These are phyloP conservation scores for Peromyscus melanophrys DNA, from an alignment of 2,797 vertebrate species.

Conservation along the genomic window DNA sequence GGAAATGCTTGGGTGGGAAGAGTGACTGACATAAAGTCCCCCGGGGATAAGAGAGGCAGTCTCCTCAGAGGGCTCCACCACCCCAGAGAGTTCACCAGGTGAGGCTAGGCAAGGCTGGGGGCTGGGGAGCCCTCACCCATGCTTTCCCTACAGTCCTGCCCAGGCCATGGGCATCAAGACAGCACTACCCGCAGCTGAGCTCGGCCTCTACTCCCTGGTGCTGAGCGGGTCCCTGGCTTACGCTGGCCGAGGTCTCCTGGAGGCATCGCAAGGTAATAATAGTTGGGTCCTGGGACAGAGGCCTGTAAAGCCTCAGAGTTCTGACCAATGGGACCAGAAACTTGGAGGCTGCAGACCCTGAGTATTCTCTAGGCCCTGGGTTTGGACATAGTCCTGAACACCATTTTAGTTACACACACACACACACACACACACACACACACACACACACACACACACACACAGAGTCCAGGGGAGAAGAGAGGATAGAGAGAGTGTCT, in stretches of 20 bases:
- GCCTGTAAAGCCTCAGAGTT: neutral
- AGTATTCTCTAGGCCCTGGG: neutral
- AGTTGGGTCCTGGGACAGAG: neutral
- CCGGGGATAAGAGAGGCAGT: neutral
- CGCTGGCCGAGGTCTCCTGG: conserved; percentile 93
- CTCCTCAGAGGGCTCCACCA: neutral
- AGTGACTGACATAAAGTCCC: neutral
- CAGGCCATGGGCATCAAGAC: conserved; percentile 95
- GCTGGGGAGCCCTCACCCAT: conserved; percentile 69
- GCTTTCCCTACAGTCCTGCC: conserved; percentile 50
- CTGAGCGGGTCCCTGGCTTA: conserved; percentile 94
- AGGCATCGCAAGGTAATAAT: conserved; percentile 94
- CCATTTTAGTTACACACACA: neutral
- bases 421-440: no score
- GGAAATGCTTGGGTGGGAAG: neutral
- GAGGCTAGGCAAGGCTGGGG: neutral
- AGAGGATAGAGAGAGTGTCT: neutral
- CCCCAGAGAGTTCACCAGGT: neutral
- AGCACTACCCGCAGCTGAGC: conserved; percentile 94
- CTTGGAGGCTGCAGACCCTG: neutral
- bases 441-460: no score
- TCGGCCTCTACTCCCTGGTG: conserved; percentile 94
- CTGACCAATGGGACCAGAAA: neutral
- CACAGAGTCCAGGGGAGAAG: neutral
- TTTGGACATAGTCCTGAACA: neutral